phyloP scores from a whole-genome alignment of 2,888 invertebrate species.

The Platynereis dumerilii region DNA sequence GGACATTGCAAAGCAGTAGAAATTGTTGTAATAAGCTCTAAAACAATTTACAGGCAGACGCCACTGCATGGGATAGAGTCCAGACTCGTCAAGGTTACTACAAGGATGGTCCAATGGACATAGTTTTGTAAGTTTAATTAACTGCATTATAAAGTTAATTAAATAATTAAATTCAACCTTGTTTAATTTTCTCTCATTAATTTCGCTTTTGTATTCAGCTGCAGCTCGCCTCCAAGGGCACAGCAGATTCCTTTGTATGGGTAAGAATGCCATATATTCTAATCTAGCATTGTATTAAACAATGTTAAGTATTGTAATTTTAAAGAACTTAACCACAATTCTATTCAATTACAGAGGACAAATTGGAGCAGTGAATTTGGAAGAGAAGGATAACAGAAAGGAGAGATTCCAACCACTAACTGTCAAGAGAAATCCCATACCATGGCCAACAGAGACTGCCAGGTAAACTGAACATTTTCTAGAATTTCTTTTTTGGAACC shows the following conservation, averaged over 20 bases:
- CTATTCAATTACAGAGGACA: conserved; percentile 45
- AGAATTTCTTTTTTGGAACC: too few relatives aligned
- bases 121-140: conserved; percentile 38
- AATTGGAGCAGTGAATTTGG: conserved; percentile 53
- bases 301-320: background rate
- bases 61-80: conserved; percentile 56
- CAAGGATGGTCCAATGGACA: conserved; percentile 46
- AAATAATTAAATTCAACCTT: conserved; percentile 2
- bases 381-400: conserved; percentile 54
- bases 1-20: too few relatives aligned
- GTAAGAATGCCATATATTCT: conserved; percentile 35
- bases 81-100: conserved; percentile 53
- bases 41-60: conserved; percentile 47
- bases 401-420: conserved; percentile 51
- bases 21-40: background rate
- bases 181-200: conserved; percentile 3
- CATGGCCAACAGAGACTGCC: conserved; percentile 52
- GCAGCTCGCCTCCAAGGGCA: conserved; percentile 49
- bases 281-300: too few relatives aligned
- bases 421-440: conserved; percentile 50
- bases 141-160: background rate
- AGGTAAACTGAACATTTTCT: conserved; percentile 51
- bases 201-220: conserved; percentile 41
- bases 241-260: conserved; percentile 57
- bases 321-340: background rate